phyloP scores from a whole-genome alignment of 2,888 invertebrate genomes.

The Prosopocoilus inquinatus region DNA sequence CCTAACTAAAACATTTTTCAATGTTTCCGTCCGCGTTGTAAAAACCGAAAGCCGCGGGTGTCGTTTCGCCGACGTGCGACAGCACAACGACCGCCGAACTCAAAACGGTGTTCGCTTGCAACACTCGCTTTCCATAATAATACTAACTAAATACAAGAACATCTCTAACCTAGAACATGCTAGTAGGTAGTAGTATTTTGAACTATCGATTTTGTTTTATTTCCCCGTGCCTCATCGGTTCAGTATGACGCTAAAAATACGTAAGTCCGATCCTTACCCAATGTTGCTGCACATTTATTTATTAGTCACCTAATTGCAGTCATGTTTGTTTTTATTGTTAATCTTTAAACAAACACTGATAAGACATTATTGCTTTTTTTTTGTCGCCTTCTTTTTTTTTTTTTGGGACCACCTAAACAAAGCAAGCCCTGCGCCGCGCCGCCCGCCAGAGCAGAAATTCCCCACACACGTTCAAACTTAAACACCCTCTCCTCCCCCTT shows the following conservation, averaged over 20 bases:
- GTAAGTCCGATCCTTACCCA: conserved; percentile 12
- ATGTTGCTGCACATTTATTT: background rate
- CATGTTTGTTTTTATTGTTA: conserved; percentile 5
- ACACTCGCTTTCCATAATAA: background rate
- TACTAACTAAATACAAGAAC: conserved; percentile 10
- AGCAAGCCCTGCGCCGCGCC: no score
- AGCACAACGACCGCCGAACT: background rate
- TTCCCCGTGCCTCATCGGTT: conserved; percentile 9
- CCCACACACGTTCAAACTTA: background rate
- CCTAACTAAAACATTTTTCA: conserved; percentile 42
- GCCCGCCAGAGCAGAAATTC: no score
- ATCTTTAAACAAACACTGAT: conserved; percentile 8
- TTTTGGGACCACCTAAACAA: background rate
- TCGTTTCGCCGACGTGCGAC: background rate
- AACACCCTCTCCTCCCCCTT: background rate
- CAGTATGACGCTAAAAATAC: conserved; percentile 21
- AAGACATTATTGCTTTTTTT: background rate
- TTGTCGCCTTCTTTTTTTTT: background rate
- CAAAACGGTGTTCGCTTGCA: background rate
- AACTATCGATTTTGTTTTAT: conserved; percentile 21
- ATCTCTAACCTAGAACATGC: conserved; percentile 19
- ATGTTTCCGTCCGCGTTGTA: conserved; percentile 21
- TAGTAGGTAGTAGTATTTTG: conserved; percentile 6
- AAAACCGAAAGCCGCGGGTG: conserved; percentile 12
- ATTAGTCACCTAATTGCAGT: background rate